Evolutionary conservation across 2,113 vertebrate genomes (phyloP).

Genomic region (Callopanchax toddi): DNA sequence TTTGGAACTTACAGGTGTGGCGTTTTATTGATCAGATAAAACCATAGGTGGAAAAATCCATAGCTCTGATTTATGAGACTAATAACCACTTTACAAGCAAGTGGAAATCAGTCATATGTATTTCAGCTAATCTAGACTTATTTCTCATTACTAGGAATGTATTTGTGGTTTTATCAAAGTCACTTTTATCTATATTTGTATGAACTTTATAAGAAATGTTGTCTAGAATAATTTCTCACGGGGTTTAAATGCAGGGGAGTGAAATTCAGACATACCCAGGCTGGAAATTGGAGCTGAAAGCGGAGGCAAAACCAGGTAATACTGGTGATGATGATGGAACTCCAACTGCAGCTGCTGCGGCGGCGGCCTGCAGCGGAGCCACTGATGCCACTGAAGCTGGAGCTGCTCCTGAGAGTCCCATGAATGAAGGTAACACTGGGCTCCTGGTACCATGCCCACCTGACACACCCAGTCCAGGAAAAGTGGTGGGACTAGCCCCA

Average conservation of each 20-base stretch:
- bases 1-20: slow-evolving; percentile 10
- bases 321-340: slow-evolving; percentile 87
- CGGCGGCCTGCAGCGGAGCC: slow-evolving; percentile 85
- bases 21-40: slow-evolving; percentile 12
- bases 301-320: slow-evolving; percentile 93
- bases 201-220: not conserved
- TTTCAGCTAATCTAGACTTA: not conserved
- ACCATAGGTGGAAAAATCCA: slow-evolving; percentile 25
- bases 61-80: slow-evolving; percentile 21
- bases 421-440: slow-evolving; percentile 90
- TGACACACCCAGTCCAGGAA: slow-evolving; percentile 89
- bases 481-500: slow-evolving; percentile 84
- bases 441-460: slow-evolving; percentile 85
- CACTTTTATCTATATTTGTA: not conserved
- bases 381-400: slow-evolving; percentile 87
- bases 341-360: slow-evolving; percentile 78
- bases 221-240: not conserved
- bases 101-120: slow-evolving; percentile 5
- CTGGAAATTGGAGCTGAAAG: slow-evolving; percentile 97
- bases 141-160: not conserved
- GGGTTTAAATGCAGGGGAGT: not conserved
- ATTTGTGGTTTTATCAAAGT: not conserved
- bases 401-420: slow-evolving; percentile 87
- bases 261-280: slow-evolving; percentile 79
- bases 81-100: not conserved